Conservation (phyloP, 2,888 invertebrate species). For the Drosophila mayaguana region DNA sequence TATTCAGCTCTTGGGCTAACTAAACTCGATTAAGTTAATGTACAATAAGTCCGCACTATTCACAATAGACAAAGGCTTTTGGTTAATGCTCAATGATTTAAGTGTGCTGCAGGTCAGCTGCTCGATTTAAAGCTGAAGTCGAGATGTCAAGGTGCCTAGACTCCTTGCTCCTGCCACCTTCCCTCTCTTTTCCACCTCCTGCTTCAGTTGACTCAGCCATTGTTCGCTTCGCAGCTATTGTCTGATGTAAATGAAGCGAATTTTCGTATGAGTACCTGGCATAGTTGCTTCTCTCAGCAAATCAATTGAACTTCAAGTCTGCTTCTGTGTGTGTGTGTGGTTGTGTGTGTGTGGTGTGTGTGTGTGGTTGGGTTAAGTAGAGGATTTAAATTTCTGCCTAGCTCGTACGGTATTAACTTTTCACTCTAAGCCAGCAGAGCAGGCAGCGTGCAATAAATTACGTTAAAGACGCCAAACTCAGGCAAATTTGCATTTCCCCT, state of each 20-base stretch:
- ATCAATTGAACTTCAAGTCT: conserved; percentile 64
- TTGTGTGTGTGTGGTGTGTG: conserved; percentile 13
- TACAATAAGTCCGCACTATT: conserved; percentile 6
- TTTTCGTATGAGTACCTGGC: conserved; percentile 64
- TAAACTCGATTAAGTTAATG: conserved; percentile 17
- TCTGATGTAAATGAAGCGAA: conserved; percentile 74
- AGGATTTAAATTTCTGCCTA: conserved; percentile 52
- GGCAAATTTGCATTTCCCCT: conserved; percentile 68
- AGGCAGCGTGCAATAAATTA: conserved; percentile 68
- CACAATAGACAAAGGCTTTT: conserved; percentile 18
- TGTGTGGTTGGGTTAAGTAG: conserved; percentile 32
- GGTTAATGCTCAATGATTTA: conserved; percentile 40
- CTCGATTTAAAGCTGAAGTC: conserved; percentile 32
- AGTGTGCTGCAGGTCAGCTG: conserved; percentile 46
- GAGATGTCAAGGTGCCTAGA: conserved; percentile 16
- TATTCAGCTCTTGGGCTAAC: neutral
- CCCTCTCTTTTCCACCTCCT: neutral
- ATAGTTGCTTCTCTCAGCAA: conserved; percentile 63
- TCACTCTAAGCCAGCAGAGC: conserved; percentile 66
- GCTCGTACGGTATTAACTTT: conserved; percentile 70
- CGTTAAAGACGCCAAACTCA: conserved; percentile 76
- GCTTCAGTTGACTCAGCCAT: conserved; percentile 37
- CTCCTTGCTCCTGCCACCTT: conserved; percentile 3
- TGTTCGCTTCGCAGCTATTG: conserved; percentile 66
- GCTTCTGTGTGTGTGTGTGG: conserved; percentile 9